Base-by-base conservation (phyloP, 2,797 vertebrate genomes). In the Aeoliscus strigatus region DNA sequence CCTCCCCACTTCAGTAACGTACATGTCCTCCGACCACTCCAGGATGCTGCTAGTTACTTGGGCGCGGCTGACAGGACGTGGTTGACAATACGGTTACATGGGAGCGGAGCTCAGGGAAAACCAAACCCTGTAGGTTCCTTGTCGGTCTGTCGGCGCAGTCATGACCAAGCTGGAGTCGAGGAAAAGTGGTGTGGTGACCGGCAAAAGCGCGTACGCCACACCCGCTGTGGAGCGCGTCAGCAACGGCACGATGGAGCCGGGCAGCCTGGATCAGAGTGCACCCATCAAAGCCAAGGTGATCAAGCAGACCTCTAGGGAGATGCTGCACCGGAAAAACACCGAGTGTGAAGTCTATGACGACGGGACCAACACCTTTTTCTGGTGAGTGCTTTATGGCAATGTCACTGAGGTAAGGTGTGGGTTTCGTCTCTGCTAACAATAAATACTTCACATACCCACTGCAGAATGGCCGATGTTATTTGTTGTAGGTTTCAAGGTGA, bases 301-400 rank as follows among this genome's bases (percentile, higher is more conserved):
- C 29, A 87, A 73, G 71, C 73, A 86, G 62, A 40, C 46, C 34
- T 66, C 77, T 51, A 87, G 80, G 50, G 84, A 79, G 53, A 74
- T 53, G 34, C 58, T 73, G 23, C 72, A 76, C 29, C 82, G 89
- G 56, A 89, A 86, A 36, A 91, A 87, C 79, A 89, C 90, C 0
- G 95, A 97, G 78, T 90, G 89, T 27, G 92, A 97, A 39, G 95
- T 97, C 14, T 97, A 86, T 31, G 95, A 98, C 79, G 95, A 98
- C 58, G 95, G 95, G 39, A 98, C 95, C 75, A 96, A 95, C 90
- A 97, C 95, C 14, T 97, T 96, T 76, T 98, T 98, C 88, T 98
- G 95, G 93, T 94, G 82, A 92, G 94, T 70, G 17, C 14, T 21
- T 9, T 32, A 4, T 21, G 7, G 6, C 39, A 38, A 27, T 53